Conservation (phyloP, 2,797 vertebrate species). For the Acrossocheilus fasciatus region DNA sequence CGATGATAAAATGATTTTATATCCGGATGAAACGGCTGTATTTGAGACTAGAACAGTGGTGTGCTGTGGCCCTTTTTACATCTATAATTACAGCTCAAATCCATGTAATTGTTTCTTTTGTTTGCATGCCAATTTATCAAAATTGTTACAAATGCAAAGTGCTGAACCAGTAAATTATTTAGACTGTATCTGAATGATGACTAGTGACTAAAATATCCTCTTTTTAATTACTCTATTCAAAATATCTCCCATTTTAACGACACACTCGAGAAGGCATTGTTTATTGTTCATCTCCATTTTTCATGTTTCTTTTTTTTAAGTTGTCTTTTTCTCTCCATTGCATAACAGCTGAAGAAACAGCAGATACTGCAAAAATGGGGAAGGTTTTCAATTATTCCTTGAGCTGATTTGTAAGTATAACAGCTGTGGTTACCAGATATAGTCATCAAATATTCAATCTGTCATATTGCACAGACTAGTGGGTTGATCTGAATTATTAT, state of each 20-base stretch:
- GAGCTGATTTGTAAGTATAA: constrained; percentile 38
- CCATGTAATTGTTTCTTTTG: constrained; percentile 56
- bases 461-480: constrained; percentile 43
- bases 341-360: constrained; percentile 18
- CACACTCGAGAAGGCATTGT: constrained; percentile 16
- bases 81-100: constrained; percentile 55
- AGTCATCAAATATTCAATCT: constrained; percentile 48
- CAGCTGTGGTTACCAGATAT: constrained; percentile 53
- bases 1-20: constrained; percentile 43
- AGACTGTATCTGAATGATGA: constrained; percentile 12
- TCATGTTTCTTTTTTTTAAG: constrained; percentile 1
- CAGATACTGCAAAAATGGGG: constrained; percentile 14
- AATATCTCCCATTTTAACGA: constrained; percentile 21
- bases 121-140: constrained; percentile 48
- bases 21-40: constrained; percentile 43
- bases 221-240: constrained; percentile 36
- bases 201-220: constrained; percentile 21
- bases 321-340: background rate
- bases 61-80: constrained; percentile 29
- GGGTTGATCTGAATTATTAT: constrained; percentile 40
- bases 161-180: constrained; percentile 39
- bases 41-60: constrained; percentile 25
- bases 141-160: constrained; percentile 38
- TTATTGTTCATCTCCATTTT: background rate
- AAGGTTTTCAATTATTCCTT: constrained; percentile 38